Evolutionary conservation across 2,113 vertebrate species (phyloP), one percentile per base, ranked within the genome.

Genomic region (Xenotilapia caudafasciata): DNA sequence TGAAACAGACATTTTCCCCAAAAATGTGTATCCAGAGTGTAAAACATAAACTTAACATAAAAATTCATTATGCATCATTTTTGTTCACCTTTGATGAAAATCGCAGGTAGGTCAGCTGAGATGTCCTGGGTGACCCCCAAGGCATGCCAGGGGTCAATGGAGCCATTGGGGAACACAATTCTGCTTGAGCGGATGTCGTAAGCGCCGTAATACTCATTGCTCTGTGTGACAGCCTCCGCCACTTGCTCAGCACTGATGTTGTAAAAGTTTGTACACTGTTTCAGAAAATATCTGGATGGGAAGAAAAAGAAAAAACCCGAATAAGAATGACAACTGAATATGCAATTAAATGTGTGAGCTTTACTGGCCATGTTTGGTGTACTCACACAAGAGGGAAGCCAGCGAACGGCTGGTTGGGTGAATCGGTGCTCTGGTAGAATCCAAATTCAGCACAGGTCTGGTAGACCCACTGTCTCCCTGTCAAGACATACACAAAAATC

Each of bases 381-480:
- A 95, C 96, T 95, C 89, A 96, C 96, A 5, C 38, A 14, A 97
- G 92, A 86, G 94, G 94, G 47, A 97, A 95, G 8, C 90, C 96
- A 65, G 85, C 85, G 88, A 97, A 96, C 2, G 95, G 93, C 23
- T 96, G 85, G 87, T 95, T 75, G 3, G 95, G 93, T 2, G 96
- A 97, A 92, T 95, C 95, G 0, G 92, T 95, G 88, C 93, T 97
- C 89, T 95, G 90, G 93, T 95, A 96, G 91, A 97, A 98, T 80
- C 96, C 95, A 96, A 97, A 97, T 93, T 97, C 95, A 79, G 91
- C 94, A 86, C 96, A 96, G 83, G 95, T 96, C 92, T 97, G 93
- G 94, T 97, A 92, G 35, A 56, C 53, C 92, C 94, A 96, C 87
- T 93, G 92, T 38, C 95, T 86, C 53, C 96, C 97, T 95, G 3